Base-by-base conservation (phyloP, 2,113 vertebrate species). In the Rostratula benghalensis region DNA sequence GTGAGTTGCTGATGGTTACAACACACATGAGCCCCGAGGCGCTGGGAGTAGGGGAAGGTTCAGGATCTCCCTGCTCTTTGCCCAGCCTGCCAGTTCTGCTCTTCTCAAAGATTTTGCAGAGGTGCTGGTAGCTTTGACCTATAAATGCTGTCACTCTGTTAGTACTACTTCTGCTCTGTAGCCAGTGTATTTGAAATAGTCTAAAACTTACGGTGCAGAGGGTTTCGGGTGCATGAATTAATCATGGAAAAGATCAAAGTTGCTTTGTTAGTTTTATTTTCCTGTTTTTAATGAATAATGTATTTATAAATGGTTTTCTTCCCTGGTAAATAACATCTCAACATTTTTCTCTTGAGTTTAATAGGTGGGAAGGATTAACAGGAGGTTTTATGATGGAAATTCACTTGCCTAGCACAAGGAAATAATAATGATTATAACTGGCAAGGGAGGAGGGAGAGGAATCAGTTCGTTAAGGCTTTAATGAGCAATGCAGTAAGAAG, bases 251-350 rank as follows among this genome's bases (percentile, higher is more conserved):
- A 91, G 74, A 92, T 92, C 88, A 79, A 94, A 96, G 95, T 84
- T 87, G 74, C 57, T 93, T 53, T 77, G 81, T 63, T 92, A 83
- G 73, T 56, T 96, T 93, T 95, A 64, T 94, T 94, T 96, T 93
- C 89, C 77, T 87, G 64, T 56, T 94, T 95, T 96, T 96, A 92
- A 91, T 84, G 77, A 94, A 96, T 94, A 91, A 91, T 82, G 31
- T 43, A 83, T 96, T 96, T 96, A 96, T 82, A 84, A 89, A 87
- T 92, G 19, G 22, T 75, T 93, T 94, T 45, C 35, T 83, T 90
- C 53, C 12, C 65, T 82, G 60, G 60, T 89, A 94, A 94, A 84
- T 94, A 65, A 37, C 64, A 74, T 94, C 83, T 90, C 85, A 67
- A 30, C 7, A 1, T 84, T 92, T 91, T 96, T 78, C 45, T 93